Base-by-base conservation (phyloP, 2,888 invertebrate species). In the Elegia similella region DNA sequence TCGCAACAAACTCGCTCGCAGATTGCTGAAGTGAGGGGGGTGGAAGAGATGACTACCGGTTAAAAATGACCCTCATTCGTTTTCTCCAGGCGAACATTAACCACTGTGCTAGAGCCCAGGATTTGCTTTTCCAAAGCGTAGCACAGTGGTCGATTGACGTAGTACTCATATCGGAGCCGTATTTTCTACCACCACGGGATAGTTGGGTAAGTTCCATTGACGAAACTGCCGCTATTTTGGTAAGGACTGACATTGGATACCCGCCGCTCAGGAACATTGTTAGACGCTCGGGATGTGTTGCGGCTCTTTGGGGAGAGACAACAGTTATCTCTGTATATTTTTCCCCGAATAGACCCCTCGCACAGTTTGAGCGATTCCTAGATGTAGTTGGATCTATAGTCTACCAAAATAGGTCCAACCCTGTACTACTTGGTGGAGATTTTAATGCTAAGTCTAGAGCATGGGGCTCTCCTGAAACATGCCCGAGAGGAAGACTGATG, bases 361-460 rank as follows among this genome's bases (percentile, higher is more conserved):
- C 59, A 0, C 64, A 70, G 3, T 69, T 66, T 7, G 67, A 68
- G 46, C n/a, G 1, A 5, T 61, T 62, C 7, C 58, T 67, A 0
- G 47, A 10, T 1, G 56, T 38, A 7, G n/a, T 64, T 0, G 57
- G 56, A 2, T 23, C 48, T 0, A 10, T 57, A 1, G 16, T 66
- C 0, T 29, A 55, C 1, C 23, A 42, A 8, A 12, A 8, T n/a
- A 15, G 55, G 7, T n/a, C n/a, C n/a, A 10, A 12, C 6, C 54
- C 52, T 0, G 59, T 59, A 30, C 12, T 61, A 0, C 47, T 60
- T 0, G 13, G 48, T 6, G 65, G 60, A 0, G 65, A 65, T 42
- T 50, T 65, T 17, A 67, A 67, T 15, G 63, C 67, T 0, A 65
- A 65, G 34, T 63, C 62, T 15, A 7, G 12, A 15, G 60, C 58